phyloP scores from a whole-genome alignment of 1,140 invertebrate species.

The Achatina immaculata region DNA sequence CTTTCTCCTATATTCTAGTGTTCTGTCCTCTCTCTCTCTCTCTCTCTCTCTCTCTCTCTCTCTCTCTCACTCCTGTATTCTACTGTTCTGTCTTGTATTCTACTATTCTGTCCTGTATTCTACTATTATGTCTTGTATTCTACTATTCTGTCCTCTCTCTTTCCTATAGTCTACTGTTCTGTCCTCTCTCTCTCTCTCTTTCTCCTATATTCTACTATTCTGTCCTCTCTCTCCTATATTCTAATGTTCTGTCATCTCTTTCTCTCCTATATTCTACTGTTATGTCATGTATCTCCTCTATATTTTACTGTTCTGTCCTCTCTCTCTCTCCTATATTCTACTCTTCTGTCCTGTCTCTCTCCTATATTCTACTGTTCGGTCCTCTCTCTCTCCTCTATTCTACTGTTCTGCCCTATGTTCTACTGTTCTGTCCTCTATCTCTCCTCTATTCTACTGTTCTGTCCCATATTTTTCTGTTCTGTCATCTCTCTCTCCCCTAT shows the following conservation, averaged over 20 bases:
- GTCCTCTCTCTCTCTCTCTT: no score
- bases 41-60: conserved; percentile 19
- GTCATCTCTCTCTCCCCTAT: no score
- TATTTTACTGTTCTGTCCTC: neutral
- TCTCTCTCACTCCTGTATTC: neutral
- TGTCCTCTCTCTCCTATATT: neutral
- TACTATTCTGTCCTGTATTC: neutral
- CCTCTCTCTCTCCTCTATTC: no score
- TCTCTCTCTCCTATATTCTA: neutral
- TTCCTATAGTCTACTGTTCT: neutral
- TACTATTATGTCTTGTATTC: neutral
- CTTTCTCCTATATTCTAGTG: neutral
- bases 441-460: no score
- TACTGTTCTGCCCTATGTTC: no score
- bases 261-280: neutral
- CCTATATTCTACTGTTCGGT: neutral
- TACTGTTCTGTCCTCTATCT: no score
- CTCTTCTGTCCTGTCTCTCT: neutral
- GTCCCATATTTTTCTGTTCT: no score
- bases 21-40: neutral
- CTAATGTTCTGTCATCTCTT: neutral
- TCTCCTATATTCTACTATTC: neutral
- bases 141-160: no score
- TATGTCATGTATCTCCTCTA: neutral
- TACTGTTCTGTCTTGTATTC: neutral